Evolutionary conservation across 2,113 vertebrate species (phyloP).

Genomic region (Poecilia latipinna): DNA sequence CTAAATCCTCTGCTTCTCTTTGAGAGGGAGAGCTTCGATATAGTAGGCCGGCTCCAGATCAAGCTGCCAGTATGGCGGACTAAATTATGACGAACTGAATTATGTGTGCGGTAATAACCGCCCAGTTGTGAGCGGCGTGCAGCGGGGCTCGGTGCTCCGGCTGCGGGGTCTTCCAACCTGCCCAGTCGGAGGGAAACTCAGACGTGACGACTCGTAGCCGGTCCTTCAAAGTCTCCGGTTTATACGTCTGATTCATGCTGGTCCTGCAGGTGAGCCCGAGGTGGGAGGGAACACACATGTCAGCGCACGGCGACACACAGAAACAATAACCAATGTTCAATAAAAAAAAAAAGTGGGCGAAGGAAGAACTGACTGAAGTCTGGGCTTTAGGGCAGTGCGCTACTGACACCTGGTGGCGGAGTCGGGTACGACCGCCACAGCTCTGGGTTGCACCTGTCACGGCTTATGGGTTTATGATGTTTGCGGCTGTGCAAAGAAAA

Average conservation of each 20-base stretch:
- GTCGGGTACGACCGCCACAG: background rate
- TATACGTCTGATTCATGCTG: conserved; percentile 55
- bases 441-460: background rate
- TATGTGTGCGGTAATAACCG: conserved; percentile 62
- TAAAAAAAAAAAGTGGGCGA: conserved; percentile 14
- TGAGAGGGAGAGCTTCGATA: conserved; percentile 17
- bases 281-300: conserved; percentile 35
- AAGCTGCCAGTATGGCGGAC: conserved; percentile 48
- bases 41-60: conserved; percentile 45
- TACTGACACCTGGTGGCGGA: conserved; percentile 76
- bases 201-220: conserved; percentile 67
- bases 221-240: conserved; percentile 47
- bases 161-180: conserved; percentile 60
- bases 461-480: conserved; percentile 8
- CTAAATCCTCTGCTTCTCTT: conserved; percentile 3
- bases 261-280: conserved; percentile 33
- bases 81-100: conserved; percentile 56
- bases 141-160: conserved; percentile 35
- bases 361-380: conserved; percentile 12
- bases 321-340: no score
- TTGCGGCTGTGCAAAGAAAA: background rate
- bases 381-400: conserved; percentile 15
- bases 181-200: conserved; percentile 43
- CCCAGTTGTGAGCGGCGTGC: conserved; percentile 46
- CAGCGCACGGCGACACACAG: background rate